phyloP scores from a whole-genome alignment of 2,888 invertebrate genomes.

The Diplolepis rosae region DNA sequence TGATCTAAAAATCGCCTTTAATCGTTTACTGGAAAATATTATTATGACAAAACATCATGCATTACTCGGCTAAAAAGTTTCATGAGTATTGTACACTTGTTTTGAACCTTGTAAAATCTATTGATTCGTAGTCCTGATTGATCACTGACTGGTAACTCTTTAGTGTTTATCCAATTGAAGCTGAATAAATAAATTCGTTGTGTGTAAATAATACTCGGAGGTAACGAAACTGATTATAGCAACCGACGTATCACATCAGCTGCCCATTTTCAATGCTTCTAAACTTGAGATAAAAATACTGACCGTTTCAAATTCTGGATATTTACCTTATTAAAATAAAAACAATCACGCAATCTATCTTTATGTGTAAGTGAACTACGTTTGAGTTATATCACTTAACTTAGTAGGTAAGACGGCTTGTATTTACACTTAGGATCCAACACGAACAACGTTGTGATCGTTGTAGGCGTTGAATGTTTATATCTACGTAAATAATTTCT shows the following conservation, averaged over 20 bases:
- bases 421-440: conserved; percentile 66
- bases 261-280: neutral
- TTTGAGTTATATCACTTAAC: conserved; percentile 55
- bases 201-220: conserved; percentile 18
- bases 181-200: conserved; percentile 65
- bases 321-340: conserved; percentile 28
- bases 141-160: conserved; percentile 44
- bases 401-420: conserved; percentile 60
- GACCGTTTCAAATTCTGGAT: conserved; percentile 30
- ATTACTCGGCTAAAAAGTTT: too few species aligned
- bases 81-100: too few species aligned
- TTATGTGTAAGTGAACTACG: conserved; percentile 43
- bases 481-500: conserved; percentile 15
- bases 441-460: conserved; percentile 56
- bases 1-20: too few species aligned
- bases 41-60: too few species aligned
- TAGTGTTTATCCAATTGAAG: conserved; percentile 51
- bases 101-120: neutral
- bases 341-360: conserved; percentile 35
- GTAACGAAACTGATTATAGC: neutral
- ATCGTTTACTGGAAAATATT: too few species aligned
- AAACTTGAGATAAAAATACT: conserved; percentile 36
- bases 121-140: neutral
- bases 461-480: conserved; percentile 33
- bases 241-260: neutral